Evolutionary conservation across 2,797 vertebrate genomes (phyloP).

Genomic region (Pangasius krempfi): DNA sequence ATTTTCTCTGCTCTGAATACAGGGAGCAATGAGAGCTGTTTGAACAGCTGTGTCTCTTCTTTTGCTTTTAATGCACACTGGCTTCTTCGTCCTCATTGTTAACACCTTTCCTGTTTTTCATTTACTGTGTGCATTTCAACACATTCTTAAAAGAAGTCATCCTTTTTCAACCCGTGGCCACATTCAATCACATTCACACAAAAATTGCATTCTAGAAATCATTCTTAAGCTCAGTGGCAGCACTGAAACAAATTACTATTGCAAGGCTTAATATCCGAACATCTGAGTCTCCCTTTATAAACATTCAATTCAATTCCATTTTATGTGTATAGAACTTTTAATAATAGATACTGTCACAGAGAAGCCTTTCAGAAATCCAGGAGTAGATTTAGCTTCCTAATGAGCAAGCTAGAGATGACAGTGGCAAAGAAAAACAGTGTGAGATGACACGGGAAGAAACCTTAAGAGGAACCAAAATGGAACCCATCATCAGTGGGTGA

Average conservation of each 20-base stretch:
- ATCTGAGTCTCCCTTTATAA: background rate
- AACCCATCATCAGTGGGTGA: background rate
- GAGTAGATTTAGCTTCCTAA: background rate
- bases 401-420: conserved; percentile 1
- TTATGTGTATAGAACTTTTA: background rate
- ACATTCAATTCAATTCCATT: background rate
- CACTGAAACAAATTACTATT: background rate
- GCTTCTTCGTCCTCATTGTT: conserved; percentile 8
- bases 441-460: background rate
- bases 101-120: conserved; percentile 31
- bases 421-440: background rate
- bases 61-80: conserved; percentile 23
- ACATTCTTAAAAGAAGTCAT: conserved; percentile 3
- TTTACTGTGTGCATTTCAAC: background rate
- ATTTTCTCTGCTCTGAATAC: conserved; percentile 1
- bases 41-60: conserved; percentile 54
- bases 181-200: too few relatives aligned
- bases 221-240: background rate
- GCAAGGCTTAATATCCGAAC: background rate
- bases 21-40: conserved; percentile 41
- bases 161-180: background rate
- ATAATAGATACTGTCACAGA: background rate
- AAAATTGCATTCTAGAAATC: background rate
- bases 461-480: background rate
- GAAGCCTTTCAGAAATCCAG: background rate